Evolutionary conservation across 2,797 vertebrate genomes (phyloP).

Genomic region (Myotis daubentonii): DNA sequence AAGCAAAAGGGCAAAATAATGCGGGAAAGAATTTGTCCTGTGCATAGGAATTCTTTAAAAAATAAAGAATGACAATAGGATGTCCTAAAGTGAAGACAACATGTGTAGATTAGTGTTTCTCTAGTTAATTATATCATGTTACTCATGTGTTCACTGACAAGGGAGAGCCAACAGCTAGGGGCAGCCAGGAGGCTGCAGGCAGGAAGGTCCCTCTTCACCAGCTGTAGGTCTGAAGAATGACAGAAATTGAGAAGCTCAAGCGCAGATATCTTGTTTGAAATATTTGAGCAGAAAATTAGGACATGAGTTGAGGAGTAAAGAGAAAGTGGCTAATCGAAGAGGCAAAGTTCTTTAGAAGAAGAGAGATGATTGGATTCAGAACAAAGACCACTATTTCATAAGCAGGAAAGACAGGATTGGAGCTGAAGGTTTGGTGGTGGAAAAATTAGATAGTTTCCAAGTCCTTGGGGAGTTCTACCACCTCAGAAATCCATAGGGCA

Average conservation of each 20-base stretch:
- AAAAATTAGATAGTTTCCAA: slow-evolving; percentile 23
- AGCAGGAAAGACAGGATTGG: background rate
- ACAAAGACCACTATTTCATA: background rate
- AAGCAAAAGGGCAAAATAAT: background rate
- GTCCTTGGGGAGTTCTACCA: background rate
- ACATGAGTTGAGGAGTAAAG: background rate
- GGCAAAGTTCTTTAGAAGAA: background rate
- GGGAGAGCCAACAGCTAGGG: background rate
- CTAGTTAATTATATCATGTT: background rate
- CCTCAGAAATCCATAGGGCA: background rate
- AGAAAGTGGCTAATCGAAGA: background rate
- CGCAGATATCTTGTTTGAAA: background rate
- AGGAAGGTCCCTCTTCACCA: background rate
- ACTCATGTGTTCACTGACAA: background rate
- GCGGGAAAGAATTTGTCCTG: background rate
- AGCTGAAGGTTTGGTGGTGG: too few relatives aligned
- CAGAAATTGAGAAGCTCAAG: background rate
- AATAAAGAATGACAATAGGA: background rate
- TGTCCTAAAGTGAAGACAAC: background rate
- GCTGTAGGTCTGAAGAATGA: background rate
- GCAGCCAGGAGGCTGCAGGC: background rate
- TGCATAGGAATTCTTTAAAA: background rate
- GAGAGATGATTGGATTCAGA: background rate
- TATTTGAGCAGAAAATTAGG: background rate
- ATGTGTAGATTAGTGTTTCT: background rate